Percentiles rank a stretch among this genome's conserved stretches.
Conservation (phyloP, 1,140 invertebrate genomes). For the Hyles vespertilio region DNA sequence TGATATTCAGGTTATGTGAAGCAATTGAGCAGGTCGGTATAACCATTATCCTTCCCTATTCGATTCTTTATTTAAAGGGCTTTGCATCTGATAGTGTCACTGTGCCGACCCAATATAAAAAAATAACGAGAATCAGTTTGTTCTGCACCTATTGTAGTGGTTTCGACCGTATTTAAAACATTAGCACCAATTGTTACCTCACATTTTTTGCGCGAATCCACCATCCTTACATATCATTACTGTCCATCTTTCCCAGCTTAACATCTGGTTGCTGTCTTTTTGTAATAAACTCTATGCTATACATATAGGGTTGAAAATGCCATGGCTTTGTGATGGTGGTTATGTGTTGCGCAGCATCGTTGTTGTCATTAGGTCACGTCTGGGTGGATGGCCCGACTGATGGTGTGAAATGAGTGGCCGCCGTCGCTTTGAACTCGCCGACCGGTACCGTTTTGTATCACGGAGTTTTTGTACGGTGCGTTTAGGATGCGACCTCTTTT, state of each 20-base stretch:
- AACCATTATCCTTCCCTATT: no score
- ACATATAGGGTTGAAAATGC: slow-evolving; percentile 29
- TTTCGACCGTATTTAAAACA: neutral
- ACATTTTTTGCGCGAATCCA: slow-evolving; percentile 48
- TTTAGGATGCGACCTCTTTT: slow-evolving; percentile 65
- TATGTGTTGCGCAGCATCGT: slow-evolving; percentile 27
- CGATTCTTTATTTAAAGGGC: no score
- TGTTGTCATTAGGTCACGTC: slow-evolving; percentile 67
- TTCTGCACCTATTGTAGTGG: neutral
- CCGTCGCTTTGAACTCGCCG: slow-evolving; percentile 55
- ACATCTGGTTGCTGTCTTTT: neutral
- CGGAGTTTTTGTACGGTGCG: slow-evolving; percentile 53
- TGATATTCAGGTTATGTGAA: no score
- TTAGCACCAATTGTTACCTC: slow-evolving; percentile 40
- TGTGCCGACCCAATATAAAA: no score
- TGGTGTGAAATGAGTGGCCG: slow-evolving; percentile 64
- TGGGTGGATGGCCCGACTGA: slow-evolving; percentile 40
- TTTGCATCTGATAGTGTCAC: no score
- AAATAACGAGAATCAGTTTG: no score
- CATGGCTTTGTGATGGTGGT: slow-evolving; percentile 8
- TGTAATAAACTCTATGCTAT: slow-evolving; percentile 13
- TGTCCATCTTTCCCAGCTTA: slow-evolving; percentile 10
- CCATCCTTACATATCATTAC: slow-evolving; percentile 32
- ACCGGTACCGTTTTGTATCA: slow-evolving; percentile 57
- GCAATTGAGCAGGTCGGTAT: no score